Conservation (phyloP, 1,140 invertebrate species). For the Trachymyrmex cornetzi region DNA sequence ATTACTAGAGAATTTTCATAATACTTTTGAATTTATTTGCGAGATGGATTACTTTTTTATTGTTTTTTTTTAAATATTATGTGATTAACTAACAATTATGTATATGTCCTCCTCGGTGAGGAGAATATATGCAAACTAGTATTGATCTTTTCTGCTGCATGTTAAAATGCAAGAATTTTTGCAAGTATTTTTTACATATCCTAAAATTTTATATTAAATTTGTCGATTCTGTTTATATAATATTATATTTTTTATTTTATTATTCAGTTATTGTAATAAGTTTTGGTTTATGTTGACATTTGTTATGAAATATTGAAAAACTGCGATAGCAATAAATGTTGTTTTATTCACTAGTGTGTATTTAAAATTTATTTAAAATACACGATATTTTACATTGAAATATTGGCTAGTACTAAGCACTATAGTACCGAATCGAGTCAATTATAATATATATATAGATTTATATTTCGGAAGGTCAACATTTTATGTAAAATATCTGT, state of each 20-base stretch:
- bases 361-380: conserved; percentile 46
- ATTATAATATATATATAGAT: conserved; percentile 11
- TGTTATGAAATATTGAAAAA: conserved; percentile 35
- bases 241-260: conserved; percentile 24
- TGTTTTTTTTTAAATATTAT: neutral
- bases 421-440: neutral
- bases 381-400: conserved; percentile 12
- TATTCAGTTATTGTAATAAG: conserved; percentile 32
- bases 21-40: neutral
- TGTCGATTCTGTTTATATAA: conserved; percentile 9
- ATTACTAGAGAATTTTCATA: neutral
- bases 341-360: conserved; percentile 16
- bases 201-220: conserved; percentile 6
- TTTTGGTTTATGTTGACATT: conserved; percentile 41
- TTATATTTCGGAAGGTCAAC: neutral
- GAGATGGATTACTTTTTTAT: neutral
- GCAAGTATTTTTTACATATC: conserved; percentile 25
- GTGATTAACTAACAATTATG: neutral
- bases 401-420: conserved; percentile 5
- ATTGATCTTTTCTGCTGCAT: conserved; percentile 6
- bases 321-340: conserved; percentile 9
- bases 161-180: conserved; percentile 36
- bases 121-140: conserved; percentile 2
- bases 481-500: conserved; percentile 8
- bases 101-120: neutral